phyloP scores from a whole-genome alignment of 2,797 vertebrate genomes.

The Danio aesculapii region DNA sequence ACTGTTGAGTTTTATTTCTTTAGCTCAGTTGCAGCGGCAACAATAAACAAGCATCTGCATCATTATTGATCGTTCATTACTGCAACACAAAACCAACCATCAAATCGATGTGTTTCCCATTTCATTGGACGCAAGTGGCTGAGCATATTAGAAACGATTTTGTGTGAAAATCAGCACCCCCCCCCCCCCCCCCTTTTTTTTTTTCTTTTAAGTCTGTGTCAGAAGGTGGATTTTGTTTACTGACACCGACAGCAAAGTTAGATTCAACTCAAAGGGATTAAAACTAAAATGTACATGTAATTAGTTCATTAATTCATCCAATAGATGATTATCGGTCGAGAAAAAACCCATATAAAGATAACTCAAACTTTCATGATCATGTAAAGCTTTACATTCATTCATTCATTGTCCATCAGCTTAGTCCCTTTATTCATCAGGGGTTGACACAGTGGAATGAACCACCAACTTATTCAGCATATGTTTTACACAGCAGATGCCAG shows the following conservation, averaged over 20 bases:
- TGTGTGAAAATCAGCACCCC: conserved; percentile 9
- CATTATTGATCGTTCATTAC: conserved; percentile 51
- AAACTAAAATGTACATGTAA: background rate
- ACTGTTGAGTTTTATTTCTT: conserved; percentile 22
- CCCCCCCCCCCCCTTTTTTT: background rate
- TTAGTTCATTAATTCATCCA: background rate
- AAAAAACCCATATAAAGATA: background rate
- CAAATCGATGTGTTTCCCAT: conserved; percentile 52
- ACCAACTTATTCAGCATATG: no score
- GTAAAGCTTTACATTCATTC: background rate
- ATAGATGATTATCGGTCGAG: background rate
- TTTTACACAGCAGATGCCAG: no score
- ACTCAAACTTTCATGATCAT: background rate
- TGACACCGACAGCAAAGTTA: conserved; percentile 41
- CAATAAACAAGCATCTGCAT: conserved; percentile 54
- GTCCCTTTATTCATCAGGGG: no score
- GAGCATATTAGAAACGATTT: conserved; percentile 47
- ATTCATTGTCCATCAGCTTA: no score
- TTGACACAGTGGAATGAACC: no score
- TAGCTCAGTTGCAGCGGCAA: background rate
- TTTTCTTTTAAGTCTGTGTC: conserved; percentile 17
- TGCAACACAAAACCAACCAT: conserved; percentile 50
- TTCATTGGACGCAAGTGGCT: conserved; percentile 45
- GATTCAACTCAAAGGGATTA: conserved; percentile 32
- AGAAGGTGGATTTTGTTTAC: conserved; percentile 30